phyloP scores from a whole-genome alignment of 2,797 vertebrate genomes.

The Rhynchonycteris naso region DNA sequence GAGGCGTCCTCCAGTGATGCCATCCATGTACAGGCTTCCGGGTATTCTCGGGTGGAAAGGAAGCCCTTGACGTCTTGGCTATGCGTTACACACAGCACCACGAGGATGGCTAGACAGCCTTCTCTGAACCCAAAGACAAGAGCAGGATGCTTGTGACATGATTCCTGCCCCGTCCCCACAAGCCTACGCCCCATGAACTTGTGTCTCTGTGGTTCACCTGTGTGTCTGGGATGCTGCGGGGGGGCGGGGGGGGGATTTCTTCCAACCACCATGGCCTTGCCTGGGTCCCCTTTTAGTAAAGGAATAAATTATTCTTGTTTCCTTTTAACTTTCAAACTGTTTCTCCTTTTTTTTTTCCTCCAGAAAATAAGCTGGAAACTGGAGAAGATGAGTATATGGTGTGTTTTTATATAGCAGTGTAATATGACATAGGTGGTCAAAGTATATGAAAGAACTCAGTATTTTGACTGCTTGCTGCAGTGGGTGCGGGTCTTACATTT shows the following conservation, averaged over 20 bases:
- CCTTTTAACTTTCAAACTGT: background rate
- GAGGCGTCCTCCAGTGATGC: background rate
- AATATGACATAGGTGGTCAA: background rate
- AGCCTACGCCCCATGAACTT: background rate
- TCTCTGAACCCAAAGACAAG: background rate
- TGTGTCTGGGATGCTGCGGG: too few relatives aligned
- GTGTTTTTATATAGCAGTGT: background rate
- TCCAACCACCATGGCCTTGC: background rate
- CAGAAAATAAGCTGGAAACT: constrained; percentile 37
- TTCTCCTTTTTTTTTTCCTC: background rate
- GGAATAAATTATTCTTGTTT: background rate
- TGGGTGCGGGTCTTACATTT: background rate
- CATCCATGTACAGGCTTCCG: background rate
- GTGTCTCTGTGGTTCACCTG: background rate
- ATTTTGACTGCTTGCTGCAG: constrained; percentile 8
- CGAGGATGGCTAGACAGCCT: background rate
- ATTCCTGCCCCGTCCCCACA: background rate
- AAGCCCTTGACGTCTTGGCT: background rate
- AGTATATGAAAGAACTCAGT: constrained; percentile 26
- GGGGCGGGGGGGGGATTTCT: background rate
- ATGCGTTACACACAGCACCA: background rate
- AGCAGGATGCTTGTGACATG: background rate
- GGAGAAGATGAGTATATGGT: background rate
- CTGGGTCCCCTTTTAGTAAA: background rate
- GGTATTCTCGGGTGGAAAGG: background rate